Conservation (phyloP, 2,113 vertebrate genomes). For the Perognathus longimembris region DNA sequence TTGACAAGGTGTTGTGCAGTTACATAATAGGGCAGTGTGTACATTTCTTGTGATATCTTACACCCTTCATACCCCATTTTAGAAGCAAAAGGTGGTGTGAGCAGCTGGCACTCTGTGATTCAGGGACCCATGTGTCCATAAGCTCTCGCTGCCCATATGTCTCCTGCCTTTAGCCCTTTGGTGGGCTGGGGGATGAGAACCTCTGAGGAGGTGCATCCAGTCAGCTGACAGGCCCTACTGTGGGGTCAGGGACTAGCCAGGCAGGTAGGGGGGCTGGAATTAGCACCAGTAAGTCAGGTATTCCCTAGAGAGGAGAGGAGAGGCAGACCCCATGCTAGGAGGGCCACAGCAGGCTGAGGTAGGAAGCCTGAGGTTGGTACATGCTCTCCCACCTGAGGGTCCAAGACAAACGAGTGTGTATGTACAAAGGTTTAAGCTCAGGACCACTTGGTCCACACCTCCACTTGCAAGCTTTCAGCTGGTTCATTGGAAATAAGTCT, state of each 20-base stretch:
- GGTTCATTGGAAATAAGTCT: no score
- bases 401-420: no score
- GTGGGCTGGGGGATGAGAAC: neutral
- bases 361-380: neutral
- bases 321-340: neutral
- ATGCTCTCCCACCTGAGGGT: rapidly evolving
- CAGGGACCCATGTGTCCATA: neutral
- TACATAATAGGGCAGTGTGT: no score
- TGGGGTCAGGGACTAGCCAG: slow-evolving; percentile 12
- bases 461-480: no score
- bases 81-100: neutral
- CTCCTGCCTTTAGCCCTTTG: neutral
- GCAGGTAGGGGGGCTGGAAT: slow-evolving; percentile 34
- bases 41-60: no score
- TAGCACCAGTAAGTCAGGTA: slow-evolving; percentile 41
- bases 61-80: neutral
- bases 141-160: neutral
- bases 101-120: neutral
- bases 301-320: slow-evolving; percentile 15
- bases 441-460: no score
- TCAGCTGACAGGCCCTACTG: neutral
- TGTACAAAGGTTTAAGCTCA: no score
- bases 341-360: neutral
- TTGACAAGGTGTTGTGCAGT: no score
- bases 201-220: neutral